Evolutionary conservation across 2,113 vertebrate species (phyloP).

Genomic region (Origma solitaria): DNA sequence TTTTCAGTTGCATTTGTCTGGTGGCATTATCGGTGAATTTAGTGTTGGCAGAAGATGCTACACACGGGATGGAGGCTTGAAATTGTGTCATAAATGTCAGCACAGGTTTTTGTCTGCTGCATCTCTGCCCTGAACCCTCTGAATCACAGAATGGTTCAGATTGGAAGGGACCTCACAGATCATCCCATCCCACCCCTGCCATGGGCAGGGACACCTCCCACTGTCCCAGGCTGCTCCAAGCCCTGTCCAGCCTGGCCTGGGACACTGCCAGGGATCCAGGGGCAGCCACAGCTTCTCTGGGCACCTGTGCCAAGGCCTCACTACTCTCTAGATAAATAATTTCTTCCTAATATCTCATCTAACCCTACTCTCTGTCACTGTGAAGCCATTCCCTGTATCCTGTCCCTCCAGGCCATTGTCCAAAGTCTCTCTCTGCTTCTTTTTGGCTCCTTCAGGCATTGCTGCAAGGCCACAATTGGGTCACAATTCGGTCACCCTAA

Average conservation of each 20-base stretch:
- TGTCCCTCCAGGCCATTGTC: not conserved
- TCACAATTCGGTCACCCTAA: not conserved
- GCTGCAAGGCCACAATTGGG: rapidly evolving
- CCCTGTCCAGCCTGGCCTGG: rapidly evolving
- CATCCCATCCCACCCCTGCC: not conserved
- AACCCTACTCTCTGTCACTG: not conserved
- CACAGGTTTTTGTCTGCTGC: not conserved
- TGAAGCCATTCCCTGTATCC: not conserved
- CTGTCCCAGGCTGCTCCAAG: not conserved
- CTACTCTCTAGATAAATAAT: not conserved
- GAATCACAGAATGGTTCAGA: not conserved
- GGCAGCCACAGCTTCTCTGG: not conserved
- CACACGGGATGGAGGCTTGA: not conserved
- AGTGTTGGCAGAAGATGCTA: not conserved
- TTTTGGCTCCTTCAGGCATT: not conserved
- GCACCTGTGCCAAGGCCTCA: not conserved
- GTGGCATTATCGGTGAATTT: not conserved
- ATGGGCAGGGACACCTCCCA: not conserved
- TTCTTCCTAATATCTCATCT: not conserved
- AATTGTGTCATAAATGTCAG: not conserved
- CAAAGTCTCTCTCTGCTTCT: not conserved
- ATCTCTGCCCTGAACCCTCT: not conserved
- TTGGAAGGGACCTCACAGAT: not conserved
- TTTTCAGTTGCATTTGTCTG: not conserved
- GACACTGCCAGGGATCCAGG: not conserved